Base-by-base conservation (phyloP, 2,113 vertebrate genomes). In the Microtus pennsylvanicus region DNA sequence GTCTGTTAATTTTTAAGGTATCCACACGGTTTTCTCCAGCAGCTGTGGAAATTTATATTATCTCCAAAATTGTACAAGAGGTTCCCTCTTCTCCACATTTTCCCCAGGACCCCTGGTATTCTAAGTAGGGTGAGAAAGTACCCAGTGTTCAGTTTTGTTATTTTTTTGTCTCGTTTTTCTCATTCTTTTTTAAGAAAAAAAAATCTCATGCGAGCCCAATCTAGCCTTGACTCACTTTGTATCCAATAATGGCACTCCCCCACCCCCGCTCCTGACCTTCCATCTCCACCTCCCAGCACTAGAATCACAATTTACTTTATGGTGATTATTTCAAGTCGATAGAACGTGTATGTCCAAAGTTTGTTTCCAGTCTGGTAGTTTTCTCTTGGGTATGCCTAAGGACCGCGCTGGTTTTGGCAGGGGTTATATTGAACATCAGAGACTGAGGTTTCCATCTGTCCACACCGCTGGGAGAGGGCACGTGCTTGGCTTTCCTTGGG, bases 261-360 rank as follows among this genome's bases (percentile, higher is more conserved):
- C 33, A 70, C 1, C 38, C n/a, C 7, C 26, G 2, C 24, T 67
- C 61, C 82, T 47, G 83, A 67, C 9, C 83, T 14, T 33, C 63
- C 21, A 28, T 26, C 28, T 45, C 42, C 82, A 85, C 38, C 38
- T 85, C 26, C 58, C 63, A 30, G 58, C 75, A 65, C 58, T 30
- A 26, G 26, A 65, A 69, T 69, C 1, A 22, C 26, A 33, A 42
- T 69, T 85, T 58, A 92, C 45, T 94, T 93, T 77, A n/a, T 67
- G 14, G 35, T 50, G 92, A 74, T 90, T 80, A 63, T 91, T 92
- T 96, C 33, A 94, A 81, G n/a, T 82, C 69, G 50, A 24, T 91
- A 63, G 69, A 70, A 3, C 16, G 21, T 61, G 42, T 85, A 58
- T 67, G 45, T 96, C 35, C 88, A 89, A 93, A 90, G 69, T 74